These are phyloP conservation scores for Budorcas taxicolor DNA, from an alignment of 2,113 vertebrate species.

Conservation along the genomic window DNA sequence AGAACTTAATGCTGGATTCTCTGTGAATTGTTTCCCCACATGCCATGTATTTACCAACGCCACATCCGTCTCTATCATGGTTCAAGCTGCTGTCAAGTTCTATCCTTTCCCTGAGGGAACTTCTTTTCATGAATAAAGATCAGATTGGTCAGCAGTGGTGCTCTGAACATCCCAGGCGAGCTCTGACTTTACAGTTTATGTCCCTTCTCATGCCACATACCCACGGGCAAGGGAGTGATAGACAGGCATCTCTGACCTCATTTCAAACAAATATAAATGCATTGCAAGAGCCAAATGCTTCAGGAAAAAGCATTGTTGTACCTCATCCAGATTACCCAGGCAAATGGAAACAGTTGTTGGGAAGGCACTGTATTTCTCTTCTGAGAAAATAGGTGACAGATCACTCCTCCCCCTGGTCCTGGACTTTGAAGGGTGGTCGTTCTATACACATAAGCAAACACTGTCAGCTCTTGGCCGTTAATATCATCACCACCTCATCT, in stretches of 20 bases:
- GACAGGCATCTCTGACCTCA: constrained; percentile 44
- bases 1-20: constrained; percentile 77
- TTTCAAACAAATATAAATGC: constrained; percentile 54
- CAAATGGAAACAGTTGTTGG: not conserved
- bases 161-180: constrained; percentile 1
- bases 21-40: constrained; percentile 73
- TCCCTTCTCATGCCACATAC: not conserved
- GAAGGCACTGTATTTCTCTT: not conserved
- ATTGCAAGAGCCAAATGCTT: constrained; percentile 48
- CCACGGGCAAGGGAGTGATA: constrained; percentile 9
- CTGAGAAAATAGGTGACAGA: constrained; percentile 5
- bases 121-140: constrained; percentile 44
- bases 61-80: not conserved
- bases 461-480: not conserved
- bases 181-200: not conserved
- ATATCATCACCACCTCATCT: not conserved
- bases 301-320: constrained; percentile 34
- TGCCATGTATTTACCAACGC: not conserved
- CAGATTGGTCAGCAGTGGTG: constrained; percentile 1
- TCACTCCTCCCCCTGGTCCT: not conserved
- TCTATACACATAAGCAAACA: constrained; percentile 6
- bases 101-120: not conserved
- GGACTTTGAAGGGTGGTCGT: not conserved
- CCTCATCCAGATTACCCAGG: not conserved
- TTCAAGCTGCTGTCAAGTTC: not conserved